Evolutionary conservation across 2,797 vertebrate genomes (phyloP), one percentile per base, ranked within the genome.

Genomic region (Pelochelys cantorii): DNA sequence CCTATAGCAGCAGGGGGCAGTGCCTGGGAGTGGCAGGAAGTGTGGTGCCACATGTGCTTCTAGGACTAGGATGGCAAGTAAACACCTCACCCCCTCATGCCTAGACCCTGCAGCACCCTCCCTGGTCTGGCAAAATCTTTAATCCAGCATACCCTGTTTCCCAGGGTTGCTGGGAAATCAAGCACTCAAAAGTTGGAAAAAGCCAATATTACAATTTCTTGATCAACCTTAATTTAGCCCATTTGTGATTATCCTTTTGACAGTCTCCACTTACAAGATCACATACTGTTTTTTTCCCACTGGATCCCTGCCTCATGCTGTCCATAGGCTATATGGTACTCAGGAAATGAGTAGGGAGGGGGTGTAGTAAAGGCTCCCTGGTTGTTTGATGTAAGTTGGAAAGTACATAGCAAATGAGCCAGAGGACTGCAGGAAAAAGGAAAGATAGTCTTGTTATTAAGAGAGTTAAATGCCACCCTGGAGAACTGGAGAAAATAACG

Each of bases 401-500:
- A 82, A 59, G 11, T 6, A 87, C n/a, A 20, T 34, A 34, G 57
- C 23, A 7, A 59, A 54, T 54, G n/a, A 82, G 11, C 7, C 60
- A 93, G 52, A 29, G 4, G 10, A 7, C 88, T 87, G 14, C 54
- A 86, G 27, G 42, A 18, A 0, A 0, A 1, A 0, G 55, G 6
- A 88, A 87, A 20, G 4, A 7, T 2, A 0, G 10, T 53, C 0
- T 1, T 4, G 12, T 80, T 1, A 0, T 80, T 80, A 71, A 84
- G 84, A 22, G 13, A 20, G 13, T 34, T 80, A 56, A 80, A 57
- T 55, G 79, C 54, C 2, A 34, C 31, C n/a, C n/a, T 23, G 34
- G 8, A 68, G 27, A 59, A 22, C 9, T 31, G 31, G 31, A 65
- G 27, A 65, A 65, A 31, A n/a, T 65, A 65, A 65, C 17, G 29